Conservation (phyloP, 2,797 vertebrate species). For the Cossypha caffra region DNA sequence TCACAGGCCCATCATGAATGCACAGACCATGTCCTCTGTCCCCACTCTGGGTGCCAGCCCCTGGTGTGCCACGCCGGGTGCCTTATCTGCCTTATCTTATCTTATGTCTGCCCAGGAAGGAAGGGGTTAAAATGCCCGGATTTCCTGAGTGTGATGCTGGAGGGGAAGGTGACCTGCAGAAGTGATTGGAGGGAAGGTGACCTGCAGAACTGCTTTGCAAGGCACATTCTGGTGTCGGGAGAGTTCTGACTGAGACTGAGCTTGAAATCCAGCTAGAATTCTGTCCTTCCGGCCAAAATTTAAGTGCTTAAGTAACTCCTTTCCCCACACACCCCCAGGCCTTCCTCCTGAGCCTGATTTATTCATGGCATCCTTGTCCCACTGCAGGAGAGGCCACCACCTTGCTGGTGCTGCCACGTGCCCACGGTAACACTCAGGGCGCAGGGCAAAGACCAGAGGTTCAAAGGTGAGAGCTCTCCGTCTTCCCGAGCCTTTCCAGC, state of each 20-base stretch:
- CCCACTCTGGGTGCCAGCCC: not conserved
- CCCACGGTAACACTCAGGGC: accelerated
- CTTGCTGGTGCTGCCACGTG: accelerated
- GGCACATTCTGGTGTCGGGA: accelerated
- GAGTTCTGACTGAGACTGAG: not conserved
- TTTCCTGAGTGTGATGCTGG: not conserved
- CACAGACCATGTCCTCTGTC: accelerated
- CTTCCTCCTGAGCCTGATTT: not conserved
- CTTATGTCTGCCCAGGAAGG: not conserved
- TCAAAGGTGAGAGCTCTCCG: not conserved
- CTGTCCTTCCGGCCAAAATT: not conserved
- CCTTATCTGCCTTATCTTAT: not conserved
- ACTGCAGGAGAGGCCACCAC: not conserved
- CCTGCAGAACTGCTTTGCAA: not conserved
- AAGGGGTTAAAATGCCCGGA: not conserved
- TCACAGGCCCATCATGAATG: accelerated
- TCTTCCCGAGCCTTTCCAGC: not conserved
- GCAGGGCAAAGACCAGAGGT: not conserved
- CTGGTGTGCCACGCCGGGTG: not conserved
- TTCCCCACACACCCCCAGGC: not conserved
- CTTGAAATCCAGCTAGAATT: not conserved
- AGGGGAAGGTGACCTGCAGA: not conserved
- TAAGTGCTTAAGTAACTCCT: not conserved
- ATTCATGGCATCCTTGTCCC: not conserved
- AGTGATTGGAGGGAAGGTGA: not conserved